These are phyloP conservation scores for Lepidochrysops patricia DNA, from an alignment of 2,888 invertebrate genomes.

Conservation along the genomic window DNA sequence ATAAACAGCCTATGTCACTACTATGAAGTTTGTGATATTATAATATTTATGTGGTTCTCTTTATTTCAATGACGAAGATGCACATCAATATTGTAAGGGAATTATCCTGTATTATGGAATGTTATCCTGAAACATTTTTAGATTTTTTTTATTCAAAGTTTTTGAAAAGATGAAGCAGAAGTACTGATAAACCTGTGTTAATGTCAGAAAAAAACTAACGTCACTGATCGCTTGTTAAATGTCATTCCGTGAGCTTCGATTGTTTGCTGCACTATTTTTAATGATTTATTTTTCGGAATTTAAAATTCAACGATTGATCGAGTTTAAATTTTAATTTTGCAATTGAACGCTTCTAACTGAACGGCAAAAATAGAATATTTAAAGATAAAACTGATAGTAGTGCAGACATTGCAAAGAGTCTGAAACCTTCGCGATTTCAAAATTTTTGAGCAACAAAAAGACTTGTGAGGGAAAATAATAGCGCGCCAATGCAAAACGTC, in stretches of 20 bases:
- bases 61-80: too few relatives aligned
- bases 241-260: conserved; percentile 58
- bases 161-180: background rate
- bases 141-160: too few relatives aligned
- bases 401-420: conserved; percentile 21
- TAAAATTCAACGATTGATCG: conserved; percentile 12
- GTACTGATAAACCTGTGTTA: conserved; percentile 16
- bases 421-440: conserved; percentile 30
- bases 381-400: background rate
- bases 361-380: background rate
- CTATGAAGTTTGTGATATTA: too few relatives aligned
- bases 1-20: too few relatives aligned
- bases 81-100: too few relatives aligned
- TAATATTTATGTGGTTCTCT: too few relatives aligned
- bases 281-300: conserved; percentile 42
- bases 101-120: too few relatives aligned
- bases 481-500: conserved; percentile 55
- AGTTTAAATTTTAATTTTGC: conserved; percentile 7
- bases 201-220: conserved; percentile 9
- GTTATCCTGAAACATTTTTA: too few relatives aligned
- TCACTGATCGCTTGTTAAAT: conserved; percentile 30
- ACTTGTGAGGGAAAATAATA: conserved; percentile 34
- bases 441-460: conserved; percentile 28
- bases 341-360: background rate
- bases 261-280: conserved; percentile 60